phyloP scores from a whole-genome alignment of 2,113 vertebrate genomes.

The Malurus alboscapulatus region DNA sequence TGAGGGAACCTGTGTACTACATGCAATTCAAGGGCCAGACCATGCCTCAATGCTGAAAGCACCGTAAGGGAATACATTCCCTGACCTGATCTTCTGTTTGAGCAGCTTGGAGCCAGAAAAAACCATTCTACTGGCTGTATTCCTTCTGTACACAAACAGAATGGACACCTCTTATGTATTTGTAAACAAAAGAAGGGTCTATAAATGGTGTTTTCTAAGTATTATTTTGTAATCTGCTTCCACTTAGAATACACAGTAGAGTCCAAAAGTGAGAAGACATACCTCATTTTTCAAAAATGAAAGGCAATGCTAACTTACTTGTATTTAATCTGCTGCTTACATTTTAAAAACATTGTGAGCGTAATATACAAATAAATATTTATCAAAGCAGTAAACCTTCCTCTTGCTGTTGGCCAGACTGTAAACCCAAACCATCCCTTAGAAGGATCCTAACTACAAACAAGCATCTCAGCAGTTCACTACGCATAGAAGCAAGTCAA shows the following conservation, averaged over 20 bases:
- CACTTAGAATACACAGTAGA: background rate
- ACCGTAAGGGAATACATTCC: background rate
- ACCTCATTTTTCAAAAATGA: background rate
- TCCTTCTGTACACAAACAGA: background rate
- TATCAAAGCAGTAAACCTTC: background rate
- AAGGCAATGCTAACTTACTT: background rate
- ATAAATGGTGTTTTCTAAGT: background rate
- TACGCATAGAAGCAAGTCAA: background rate
- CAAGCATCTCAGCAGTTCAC: background rate
- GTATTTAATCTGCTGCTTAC: background rate
- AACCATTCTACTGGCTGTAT: background rate
- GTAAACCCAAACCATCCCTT: background rate
- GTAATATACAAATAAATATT: conserved; percentile 1
- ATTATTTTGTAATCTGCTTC: background rate
- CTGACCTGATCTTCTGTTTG: background rate
- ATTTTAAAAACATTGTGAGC: background rate
- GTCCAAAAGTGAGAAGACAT: background rate
- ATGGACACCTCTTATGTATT: background rate
- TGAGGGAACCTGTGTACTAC: background rate
- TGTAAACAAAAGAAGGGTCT: background rate
- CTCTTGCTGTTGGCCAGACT: background rate
- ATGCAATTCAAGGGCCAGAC: background rate
- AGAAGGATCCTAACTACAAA: background rate
- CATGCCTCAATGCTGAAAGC: background rate
- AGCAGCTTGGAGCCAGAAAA: background rate